Base-by-base conservation (phyloP, 2,888 invertebrate species). In the Odontomyia ornata region DNA sequence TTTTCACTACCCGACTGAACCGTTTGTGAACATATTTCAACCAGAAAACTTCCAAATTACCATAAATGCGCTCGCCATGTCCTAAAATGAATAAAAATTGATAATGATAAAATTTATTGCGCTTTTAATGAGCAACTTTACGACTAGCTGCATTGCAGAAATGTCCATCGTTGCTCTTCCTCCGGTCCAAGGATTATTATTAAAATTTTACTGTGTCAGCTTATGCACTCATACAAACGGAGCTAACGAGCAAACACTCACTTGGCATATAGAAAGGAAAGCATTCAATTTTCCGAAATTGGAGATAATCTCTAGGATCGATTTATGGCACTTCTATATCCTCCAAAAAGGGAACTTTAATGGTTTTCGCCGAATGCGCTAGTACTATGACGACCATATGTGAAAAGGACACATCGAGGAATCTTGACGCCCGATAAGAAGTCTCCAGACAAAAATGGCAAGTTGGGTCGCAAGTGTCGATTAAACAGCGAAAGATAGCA, bases 301-400 rank as follows among this genome's bases (percentile, higher is more conserved):
- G 47, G 18, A 69, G 69, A 69, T 69, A 69, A 69, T 69, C 69
- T 21, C 25, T n/a, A 46, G 47, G 69, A 69, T 43, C 67, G 46
- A 67, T 69, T 69, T 69, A 69, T 69, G 69, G 23, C 69, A 69
- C 69, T 69, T 69, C 47, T 43, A 69, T 69, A 69, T 69, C 69
- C 47, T 69, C 25, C 13, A n/a, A 69, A 69, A 21, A 43, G 47
- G 25, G 15, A 69, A 69, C 47, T 23, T 25, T 69, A 69, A 69
- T 69, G 69, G 69, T 25, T 47, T 23, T 47, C 15, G 69, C 69
- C 21, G 69, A 69, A 47, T 43, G n/a, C 60, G 23, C 25, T 28
- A 18, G 52, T 15, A 36, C 36, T 36, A 23, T 25, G 60, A 60
- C 60, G 60, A 60, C 60, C 62, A 62, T 43, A 69, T 69, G 47